A percentile compares a stretch with the other conserved stretches of the same genome.
Conservation (phyloP, 2,113 vertebrate species). For the Osmerus mordax region DNA sequence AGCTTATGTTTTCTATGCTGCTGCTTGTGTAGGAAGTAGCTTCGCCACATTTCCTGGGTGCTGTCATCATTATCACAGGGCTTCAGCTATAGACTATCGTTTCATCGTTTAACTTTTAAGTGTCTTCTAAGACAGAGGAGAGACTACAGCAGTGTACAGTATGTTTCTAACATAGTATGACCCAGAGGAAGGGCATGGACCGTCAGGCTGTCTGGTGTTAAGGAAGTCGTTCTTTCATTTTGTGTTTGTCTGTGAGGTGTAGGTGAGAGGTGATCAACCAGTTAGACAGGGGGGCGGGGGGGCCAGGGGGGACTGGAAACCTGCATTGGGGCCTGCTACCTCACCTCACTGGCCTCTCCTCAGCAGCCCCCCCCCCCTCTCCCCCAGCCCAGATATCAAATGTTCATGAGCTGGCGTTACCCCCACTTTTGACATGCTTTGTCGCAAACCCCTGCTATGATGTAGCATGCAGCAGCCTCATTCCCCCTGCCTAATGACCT, state of each 20-base stretch:
- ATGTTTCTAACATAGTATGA: too few relatives aligned
- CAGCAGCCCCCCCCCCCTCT: slow-evolving; percentile 22
- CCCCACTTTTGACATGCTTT: slow-evolving; percentile 3
- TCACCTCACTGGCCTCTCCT: slow-evolving; percentile 10
- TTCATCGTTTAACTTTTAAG: neutral
- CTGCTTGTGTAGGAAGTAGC: slow-evolving; percentile 54
- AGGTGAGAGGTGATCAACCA: too few relatives aligned
- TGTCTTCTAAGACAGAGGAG: neutral
- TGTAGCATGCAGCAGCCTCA: slow-evolving; percentile 15
- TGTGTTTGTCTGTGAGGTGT: too few relatives aligned
- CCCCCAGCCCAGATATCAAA: slow-evolving; percentile 31
- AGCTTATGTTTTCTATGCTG: slow-evolving; percentile 45
- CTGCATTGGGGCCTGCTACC: neutral
- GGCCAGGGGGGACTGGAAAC: too few relatives aligned
- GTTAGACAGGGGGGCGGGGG: too few relatives aligned
- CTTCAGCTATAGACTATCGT: too few relatives aligned
- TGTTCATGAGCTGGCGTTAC: slow-evolving; percentile 13
- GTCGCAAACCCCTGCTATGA: slow-evolving; percentile 27
- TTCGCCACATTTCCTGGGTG: slow-evolving; percentile 43
- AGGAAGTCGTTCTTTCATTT: too few relatives aligned
- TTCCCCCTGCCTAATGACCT: slow-evolving; percentile 41
- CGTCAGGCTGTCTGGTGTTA: too few relatives aligned
- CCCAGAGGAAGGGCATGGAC: too few relatives aligned
- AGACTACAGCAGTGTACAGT: too few relatives aligned
- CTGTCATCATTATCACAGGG: slow-evolving; percentile 19